Percentiles rank a stretch among this genome's conserved stretches.
These are phyloP conservation scores for Calcarius lapponicus DNA, from an alignment of 2,797 vertebrate genomes.

Conservation along the genomic window DNA sequence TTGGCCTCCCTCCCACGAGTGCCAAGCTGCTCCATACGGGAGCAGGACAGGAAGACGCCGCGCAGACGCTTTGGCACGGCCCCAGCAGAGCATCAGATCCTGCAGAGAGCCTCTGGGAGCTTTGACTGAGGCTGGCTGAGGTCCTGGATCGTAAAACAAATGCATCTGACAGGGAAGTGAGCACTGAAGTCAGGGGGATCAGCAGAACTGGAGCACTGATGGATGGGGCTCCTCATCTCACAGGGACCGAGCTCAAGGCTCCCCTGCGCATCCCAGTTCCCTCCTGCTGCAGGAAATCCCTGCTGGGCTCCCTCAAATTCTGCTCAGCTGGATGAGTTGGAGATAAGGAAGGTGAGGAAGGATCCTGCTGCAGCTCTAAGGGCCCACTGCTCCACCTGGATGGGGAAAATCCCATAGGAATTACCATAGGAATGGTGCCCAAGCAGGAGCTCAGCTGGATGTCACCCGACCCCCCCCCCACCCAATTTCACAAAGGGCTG, in stretches of 20 bases:
- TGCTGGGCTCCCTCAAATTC: not conserved
- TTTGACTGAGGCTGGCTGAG: constrained; percentile 40
- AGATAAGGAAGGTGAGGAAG: not conserved
- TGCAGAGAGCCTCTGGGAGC: constrained; percentile 30
- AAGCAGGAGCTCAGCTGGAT: no score
- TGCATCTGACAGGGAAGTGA: constrained; percentile 49
- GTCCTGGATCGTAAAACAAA: constrained; percentile 57
- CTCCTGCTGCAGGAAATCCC: not conserved
- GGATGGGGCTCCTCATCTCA: not conserved
- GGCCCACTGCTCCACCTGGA: accelerated
- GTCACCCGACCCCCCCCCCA: not conserved
- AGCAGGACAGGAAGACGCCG: constrained; percentile 59
- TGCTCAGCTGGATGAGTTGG: accelerated
- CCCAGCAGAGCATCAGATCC: constrained; percentile 64
- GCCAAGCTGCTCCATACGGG: not conserved
- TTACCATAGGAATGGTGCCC: accelerated
- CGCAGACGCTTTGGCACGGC: constrained; percentile 57
- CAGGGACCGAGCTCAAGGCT: accelerated
- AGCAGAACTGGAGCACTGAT: not conserved
- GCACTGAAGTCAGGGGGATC: not conserved
- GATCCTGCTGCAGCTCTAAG: not conserved
- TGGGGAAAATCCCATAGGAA: accelerated
- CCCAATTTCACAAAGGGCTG: accelerated
- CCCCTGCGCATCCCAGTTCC: accelerated
- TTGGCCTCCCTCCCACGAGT: constrained; percentile 43